Base-by-base conservation (phyloP, 2,113 vertebrate genomes). In the Indicator maculatus region DNA sequence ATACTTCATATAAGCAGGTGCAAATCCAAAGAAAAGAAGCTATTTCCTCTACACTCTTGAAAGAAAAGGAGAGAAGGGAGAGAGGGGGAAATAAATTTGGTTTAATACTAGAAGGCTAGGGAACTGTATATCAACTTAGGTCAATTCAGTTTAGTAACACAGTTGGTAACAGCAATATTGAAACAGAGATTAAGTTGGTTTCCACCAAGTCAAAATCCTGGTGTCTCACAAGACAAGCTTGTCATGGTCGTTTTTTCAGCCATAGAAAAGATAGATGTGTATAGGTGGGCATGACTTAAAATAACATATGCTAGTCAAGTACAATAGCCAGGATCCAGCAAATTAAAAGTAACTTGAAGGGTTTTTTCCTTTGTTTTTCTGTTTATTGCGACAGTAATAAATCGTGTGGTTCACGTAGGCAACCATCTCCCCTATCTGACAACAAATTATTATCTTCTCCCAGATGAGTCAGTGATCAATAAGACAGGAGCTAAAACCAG, bases 221-320 rank as follows among this genome's bases (percentile, higher is more conserved):
- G 2, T 44, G 16, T 39, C 28, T 70, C 28, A 3, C 2, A 2
- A 70, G 19, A 12, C 33, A 44, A 45, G 27, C 4, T 31, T 58
- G 44, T 59, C 24, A 16, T 5, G 14, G 27, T 36, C 45, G 63
- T 12, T 2, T 0, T 7, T 18, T 9, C 1, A 69, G 16, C 47
- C 33, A 28, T 0, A 23, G 26, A 18, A 74, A 56, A 31, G 16
- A 31, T 0, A 16, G 11, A 15, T 2, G 11, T 4, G 5, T 53
- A 1, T 8, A 52, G 81, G 33, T 2, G 18, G 19, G 8, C 7
- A 4, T 26, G 16, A 55, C 39, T 69, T 65, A 39, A 70, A 77
- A 14, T 3, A 71, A n/a, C 23, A 39, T 10, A 9, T 15, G 31
- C 4, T 65, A 53, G 10, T 53, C 52, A 64, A 71, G 31, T 33